phyloP scores from a whole-genome alignment of 2,888 invertebrate genomes.

The Tipula vernalis region DNA sequence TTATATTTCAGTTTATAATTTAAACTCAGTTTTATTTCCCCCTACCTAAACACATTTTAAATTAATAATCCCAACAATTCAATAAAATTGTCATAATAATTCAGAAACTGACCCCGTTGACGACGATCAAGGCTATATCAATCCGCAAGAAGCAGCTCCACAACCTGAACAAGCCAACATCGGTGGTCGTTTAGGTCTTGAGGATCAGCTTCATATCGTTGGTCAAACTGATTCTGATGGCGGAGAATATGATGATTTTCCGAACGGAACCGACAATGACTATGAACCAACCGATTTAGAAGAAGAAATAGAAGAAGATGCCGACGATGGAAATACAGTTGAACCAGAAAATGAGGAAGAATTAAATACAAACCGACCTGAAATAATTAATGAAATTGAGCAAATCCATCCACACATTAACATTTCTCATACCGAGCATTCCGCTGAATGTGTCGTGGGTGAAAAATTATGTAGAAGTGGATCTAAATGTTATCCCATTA shows the following conservation, averaged over 20 bases:
- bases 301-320: not conserved
- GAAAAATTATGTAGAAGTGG: not conserved
- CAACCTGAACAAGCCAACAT: slow-evolving; percentile 15
- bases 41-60: not conserved
- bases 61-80: not conserved
- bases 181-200: slow-evolving; percentile 17
- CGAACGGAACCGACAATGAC: not conserved
- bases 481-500: not conserved
- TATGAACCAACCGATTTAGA: not conserved
- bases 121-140: slow-evolving; percentile 14
- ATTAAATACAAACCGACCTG: not conserved
- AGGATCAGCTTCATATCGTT: not conserved
- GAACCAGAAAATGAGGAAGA: not conserved
- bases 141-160: slow-evolving; percentile 11
- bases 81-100: not conserved
- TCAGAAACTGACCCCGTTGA: slow-evolving; percentile 11
- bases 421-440: not conserved
- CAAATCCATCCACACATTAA: not conserved
- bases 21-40: not conserved
- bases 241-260: not conserved
- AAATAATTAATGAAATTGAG: not conserved
- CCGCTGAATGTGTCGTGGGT: not conserved
- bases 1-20: not conserved
- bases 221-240: not conserved
- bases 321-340: not conserved